Evolutionary conservation across 2,797 vertebrate genomes (phyloP).

Genomic region (Epinephelus malabaricus): DNA sequence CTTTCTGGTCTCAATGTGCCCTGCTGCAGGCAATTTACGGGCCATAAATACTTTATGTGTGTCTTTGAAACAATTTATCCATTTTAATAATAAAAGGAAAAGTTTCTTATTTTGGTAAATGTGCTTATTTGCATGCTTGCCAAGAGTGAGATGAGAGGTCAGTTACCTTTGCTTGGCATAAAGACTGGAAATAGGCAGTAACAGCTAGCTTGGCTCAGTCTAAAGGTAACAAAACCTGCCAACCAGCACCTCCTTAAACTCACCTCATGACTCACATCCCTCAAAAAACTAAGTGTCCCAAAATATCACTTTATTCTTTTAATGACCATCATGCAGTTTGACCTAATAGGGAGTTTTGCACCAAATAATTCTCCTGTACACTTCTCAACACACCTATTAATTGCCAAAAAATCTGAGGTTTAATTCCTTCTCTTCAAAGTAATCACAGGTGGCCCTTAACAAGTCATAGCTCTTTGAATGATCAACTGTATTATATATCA

Average conservation of each 20-base stretch:
- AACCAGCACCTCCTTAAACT: not conserved
- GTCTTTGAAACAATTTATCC: not conserved
- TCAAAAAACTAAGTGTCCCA: not conserved
- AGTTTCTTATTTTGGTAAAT: not conserved
- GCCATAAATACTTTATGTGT: not conserved
- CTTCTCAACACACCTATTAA: not conserved
- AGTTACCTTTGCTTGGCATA: not conserved
- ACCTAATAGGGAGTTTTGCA: not conserved
- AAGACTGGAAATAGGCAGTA: not conserved
- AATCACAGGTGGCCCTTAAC: constrained; percentile 36
- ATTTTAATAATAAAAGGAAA: not conserved
- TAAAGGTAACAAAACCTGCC: not conserved
- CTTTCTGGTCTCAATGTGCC: not conserved
- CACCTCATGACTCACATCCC: not conserved
- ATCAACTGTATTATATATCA: constrained; percentile 64
- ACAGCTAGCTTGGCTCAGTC: not conserved
- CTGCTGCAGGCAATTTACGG: not conserved
- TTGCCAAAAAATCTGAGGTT: not conserved
- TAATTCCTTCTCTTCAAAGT: constrained; percentile 19
- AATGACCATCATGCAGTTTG: not conserved
- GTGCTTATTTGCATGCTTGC: not conserved
- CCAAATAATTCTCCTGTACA: not conserved
- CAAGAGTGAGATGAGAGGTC: not conserved
- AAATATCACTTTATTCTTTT: not conserved
- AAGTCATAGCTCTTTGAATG: constrained; percentile 9